Base-by-base conservation (phyloP, 1,140 invertebrate species). In the Scaptomyza pallida region DNA sequence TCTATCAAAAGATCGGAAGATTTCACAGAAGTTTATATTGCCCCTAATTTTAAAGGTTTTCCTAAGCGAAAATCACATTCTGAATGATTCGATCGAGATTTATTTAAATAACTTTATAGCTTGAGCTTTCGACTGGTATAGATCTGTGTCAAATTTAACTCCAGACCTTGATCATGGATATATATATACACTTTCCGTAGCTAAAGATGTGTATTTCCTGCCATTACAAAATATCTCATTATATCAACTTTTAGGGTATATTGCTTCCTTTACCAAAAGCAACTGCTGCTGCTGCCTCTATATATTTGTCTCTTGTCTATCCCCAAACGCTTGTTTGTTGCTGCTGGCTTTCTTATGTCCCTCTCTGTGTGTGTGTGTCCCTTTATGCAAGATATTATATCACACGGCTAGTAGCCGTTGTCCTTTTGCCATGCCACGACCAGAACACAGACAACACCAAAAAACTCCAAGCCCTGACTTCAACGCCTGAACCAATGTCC, bases 331-430 rank as follows among this genome's bases (percentile, higher is more conserved):
- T 86, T 85, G 81, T 86, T 86, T 82, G 82, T 72, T 86, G 74
- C 51, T n/a, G n/a, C 82, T 80, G 68, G 82, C 85, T 88, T 88
- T 82, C 82, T 86, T 86, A 80, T 85, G 80, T 86, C 73, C 73
- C 33, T n/a, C 0, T 37, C 12, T 35, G 3, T n/a, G 3, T n/a
- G 33, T 35, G 9, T 35, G 33, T 83, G 80, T 85, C 80, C 77
- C 77, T 86, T 85, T 86, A 86, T 85, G 80, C 80, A 71, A 83
- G 80, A 85, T 80, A 85, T 85, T 85, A 85, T 85, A 85, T 86
- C 81, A 85, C 81, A 80, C 72, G 62, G 81, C 26, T 30, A 30
- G 60, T 80, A 51, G 77, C 73, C 77, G 64, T 79, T 83, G 79
- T 83, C 79, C 75, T 68, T n/a, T 60, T 51, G 51, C 35, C 67